Conservation (phyloP, 2,797 vertebrate species). For the Rachycentron canadum region DNA sequence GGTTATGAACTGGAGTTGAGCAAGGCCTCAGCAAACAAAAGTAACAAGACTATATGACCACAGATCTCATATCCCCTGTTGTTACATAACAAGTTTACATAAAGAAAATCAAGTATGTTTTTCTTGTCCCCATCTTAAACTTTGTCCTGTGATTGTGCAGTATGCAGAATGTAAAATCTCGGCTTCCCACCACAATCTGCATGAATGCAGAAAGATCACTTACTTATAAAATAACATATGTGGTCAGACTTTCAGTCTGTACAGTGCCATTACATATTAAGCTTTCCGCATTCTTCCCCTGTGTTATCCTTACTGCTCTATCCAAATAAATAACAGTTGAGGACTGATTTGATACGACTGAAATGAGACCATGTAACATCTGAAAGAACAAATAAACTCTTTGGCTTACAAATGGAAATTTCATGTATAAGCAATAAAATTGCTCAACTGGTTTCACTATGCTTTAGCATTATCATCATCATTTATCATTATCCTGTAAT, state of each 20-base stretch:
- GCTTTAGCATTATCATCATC: neutral
- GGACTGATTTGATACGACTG: constrained; percentile 6
- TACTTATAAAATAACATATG: neutral
- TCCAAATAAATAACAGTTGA: constrained; percentile 8
- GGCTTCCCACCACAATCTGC: neutral
- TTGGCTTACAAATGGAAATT: constrained; percentile 1
- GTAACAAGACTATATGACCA: neutral
- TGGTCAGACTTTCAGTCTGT: constrained; percentile 7
- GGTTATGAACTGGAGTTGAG: neutral
- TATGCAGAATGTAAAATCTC: constrained; percentile 3
- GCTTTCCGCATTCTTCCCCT: constrained; percentile 1
- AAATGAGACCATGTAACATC: constrained; percentile 31
- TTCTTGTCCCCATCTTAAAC: neutral
- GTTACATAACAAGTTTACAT: neutral
- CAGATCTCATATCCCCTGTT: neutral
- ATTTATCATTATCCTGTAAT: neutral
- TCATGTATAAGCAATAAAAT: neutral
- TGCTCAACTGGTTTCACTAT: neutral
- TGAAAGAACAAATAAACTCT: constrained; percentile 5
- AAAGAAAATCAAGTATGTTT: neutral
- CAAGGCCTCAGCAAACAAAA: constrained; percentile 27
- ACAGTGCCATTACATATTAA: neutral
- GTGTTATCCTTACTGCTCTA: neutral
- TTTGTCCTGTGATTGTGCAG: constrained; percentile 14
- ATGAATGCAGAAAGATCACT: constrained; percentile 8